Conservation (phyloP, 2,113 vertebrate species). For the Mirza zaza region DNA sequence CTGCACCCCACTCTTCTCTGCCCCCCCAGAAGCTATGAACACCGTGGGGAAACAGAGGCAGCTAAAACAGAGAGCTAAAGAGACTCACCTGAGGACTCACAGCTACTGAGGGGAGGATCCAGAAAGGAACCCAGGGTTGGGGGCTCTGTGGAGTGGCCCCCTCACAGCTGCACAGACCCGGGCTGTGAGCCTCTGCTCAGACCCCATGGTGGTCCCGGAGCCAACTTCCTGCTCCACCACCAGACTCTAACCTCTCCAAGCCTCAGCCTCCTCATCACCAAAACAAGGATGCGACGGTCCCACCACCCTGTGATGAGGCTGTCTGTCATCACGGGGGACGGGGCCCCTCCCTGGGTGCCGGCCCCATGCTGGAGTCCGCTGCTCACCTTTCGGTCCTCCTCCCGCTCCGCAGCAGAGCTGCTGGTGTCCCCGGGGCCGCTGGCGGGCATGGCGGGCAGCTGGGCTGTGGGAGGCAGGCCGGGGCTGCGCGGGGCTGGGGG, state of each 20-base stretch:
- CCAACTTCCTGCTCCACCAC: not conserved
- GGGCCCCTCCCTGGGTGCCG: not conserved
- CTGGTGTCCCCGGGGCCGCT: conserved; percentile 77
- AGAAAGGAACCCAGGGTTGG: not conserved
- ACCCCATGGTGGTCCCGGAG: not conserved
- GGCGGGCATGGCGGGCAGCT: conserved; percentile 76
- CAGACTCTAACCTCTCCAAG: not conserved
- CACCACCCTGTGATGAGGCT: no score
- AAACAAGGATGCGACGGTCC: not conserved
- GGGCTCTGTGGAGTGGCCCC: not conserved
- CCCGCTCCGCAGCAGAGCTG: conserved; percentile 74
- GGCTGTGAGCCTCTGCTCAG: not conserved
- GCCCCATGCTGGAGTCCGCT: not conserved
- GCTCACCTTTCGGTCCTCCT: conserved; percentile 79
- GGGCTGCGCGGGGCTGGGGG: conserved; percentile 52
- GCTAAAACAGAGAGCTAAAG: not conserved
- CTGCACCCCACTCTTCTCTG: not conserved
- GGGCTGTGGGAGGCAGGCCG: conserved; percentile 75
- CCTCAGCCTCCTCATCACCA: not conserved
- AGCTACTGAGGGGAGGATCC: not conserved
- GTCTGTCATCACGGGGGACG: not conserved
- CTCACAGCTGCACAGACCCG: not conserved
- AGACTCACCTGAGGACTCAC: not conserved
- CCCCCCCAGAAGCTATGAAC: not conserved
- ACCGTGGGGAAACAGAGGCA: not conserved